Evolutionary conservation across 2,113 vertebrate species (phyloP), one percentile per base, ranked within the genome.

Genomic region (Psammodynastes pulverulentus): DNA sequence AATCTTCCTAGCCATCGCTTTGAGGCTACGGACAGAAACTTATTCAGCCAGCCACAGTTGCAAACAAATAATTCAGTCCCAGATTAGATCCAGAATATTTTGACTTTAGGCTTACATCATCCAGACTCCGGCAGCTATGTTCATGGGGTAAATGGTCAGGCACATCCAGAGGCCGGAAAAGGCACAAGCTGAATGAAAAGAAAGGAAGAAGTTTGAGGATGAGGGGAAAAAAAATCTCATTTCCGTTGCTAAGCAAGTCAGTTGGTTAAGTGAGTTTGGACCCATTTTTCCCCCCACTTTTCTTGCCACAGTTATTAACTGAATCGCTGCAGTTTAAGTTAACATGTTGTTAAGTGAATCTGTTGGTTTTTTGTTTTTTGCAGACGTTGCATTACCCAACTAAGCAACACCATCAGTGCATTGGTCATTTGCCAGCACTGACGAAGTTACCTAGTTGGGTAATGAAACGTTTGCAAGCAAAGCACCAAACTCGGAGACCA

Each of bases 41-140:
- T 39, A 72, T 34, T 39, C 67, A n/a, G 5, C n/a, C 5, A 34
- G n/a, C n/a, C 34, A 72, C 2, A 0, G n/a, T 17, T 17, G 62
- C n/a, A 72, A 72, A 34, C 13, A 17, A 72, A 72, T 15, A 3
- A 34, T 9, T 15, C 34, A 39, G n/a, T 34, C 62, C 67, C n/a
- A 34, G 15, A 34, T 72, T 72, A 0, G 67, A 34, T 17, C 10
- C 34, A 0, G 0, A 6, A 39, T 34, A 39, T 39, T 34, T 6
- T 4, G 62, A 26, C 19, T 72, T 87, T 89, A 67, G 13, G 98
- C 99, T 99, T 98, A 99, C 99, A 99, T 98, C 99, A 99, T 99
- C 98, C 99, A 99, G 45, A 99, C 98, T 2, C 99, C 99, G 0
- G 99, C 99, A 0, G 98, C 99, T 0, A 99, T 99, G 97, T 99